Evolutionary conservation across 2,797 vertebrate species (phyloP).

Genomic region (Rhynchonycteris naso): DNA sequence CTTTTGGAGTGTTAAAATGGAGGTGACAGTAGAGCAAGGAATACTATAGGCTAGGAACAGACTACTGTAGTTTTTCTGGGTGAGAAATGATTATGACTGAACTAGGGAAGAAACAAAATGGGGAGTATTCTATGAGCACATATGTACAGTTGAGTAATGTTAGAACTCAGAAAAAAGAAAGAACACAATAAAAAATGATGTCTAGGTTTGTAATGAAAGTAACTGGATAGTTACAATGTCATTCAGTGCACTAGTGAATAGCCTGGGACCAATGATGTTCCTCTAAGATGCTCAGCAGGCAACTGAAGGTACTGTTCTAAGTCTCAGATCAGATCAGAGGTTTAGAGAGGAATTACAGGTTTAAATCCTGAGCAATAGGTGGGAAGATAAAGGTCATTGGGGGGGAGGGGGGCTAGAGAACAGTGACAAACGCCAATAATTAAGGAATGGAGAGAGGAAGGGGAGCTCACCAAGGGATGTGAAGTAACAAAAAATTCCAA

Average conservation of each 20-base stretch:
- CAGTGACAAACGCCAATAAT: not conserved
- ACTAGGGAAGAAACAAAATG: not conserved
- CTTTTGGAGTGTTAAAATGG: not conserved
- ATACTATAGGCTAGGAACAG: not conserved
- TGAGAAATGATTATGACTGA: not conserved
- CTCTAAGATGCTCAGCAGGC: not conserved
- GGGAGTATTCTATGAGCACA: fast-evolving
- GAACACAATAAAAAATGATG: not conserved
- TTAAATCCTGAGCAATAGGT: not conserved
- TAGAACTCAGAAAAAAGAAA: not conserved
- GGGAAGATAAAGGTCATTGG: not conserved
- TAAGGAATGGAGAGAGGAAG: not conserved
- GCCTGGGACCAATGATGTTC: not conserved
- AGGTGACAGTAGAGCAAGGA: not conserved
- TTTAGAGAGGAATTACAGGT: slow-evolving; percentile 9
- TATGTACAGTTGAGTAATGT: not conserved
- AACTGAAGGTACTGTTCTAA: not conserved
- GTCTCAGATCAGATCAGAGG: not conserved
- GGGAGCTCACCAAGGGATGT: not conserved
- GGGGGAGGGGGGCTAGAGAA: not conserved
- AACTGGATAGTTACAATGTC: not conserved
- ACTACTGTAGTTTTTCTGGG: not conserved
- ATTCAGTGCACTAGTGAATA: not conserved
- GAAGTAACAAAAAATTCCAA: not conserved
- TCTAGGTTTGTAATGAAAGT: not conserved